Evolutionary conservation across 2,797 vertebrate genomes (phyloP).

Genomic region (Simalia tracyae): DNA sequence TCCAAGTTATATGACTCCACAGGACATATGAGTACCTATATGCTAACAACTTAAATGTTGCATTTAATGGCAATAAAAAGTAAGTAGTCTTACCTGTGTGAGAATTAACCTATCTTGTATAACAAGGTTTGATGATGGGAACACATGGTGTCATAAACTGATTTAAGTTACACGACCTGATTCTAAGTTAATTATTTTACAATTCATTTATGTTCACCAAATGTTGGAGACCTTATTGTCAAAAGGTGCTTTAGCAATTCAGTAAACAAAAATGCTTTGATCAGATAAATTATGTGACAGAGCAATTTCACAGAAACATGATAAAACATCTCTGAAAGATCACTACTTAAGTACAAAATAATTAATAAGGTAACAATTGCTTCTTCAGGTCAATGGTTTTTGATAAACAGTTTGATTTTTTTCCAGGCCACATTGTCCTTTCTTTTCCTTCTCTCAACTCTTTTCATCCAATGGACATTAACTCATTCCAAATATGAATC

Average conservation of each 20-base stretch:
- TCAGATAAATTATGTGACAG: slow-evolving; percentile 61
- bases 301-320: slow-evolving; percentile 41
- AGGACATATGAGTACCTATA: slow-evolving; percentile 50
- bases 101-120: slow-evolving; percentile 14
- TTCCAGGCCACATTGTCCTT: slow-evolving; percentile 26
- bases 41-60: slow-evolving; percentile 25
- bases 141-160: slow-evolving; percentile 53
- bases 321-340: slow-evolving; percentile 49
- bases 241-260: slow-evolving; percentile 57
- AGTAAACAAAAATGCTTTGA: slow-evolving; percentile 72
- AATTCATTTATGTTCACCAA: slow-evolving; percentile 63
- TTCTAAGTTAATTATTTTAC: slow-evolving; percentile 69
- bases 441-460: slow-evolving; percentile 5
- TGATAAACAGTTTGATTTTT: slow-evolving; percentile 38
- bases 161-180: slow-evolving; percentile 49
- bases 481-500: slow-evolving; percentile 28
- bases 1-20: slow-evolving; percentile 56
- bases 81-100: slow-evolving; percentile 33
- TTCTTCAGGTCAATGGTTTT: slow-evolving; percentile 37
- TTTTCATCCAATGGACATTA: slow-evolving; percentile 1
- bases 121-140: slow-evolving; percentile 38
- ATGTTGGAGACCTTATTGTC: slow-evolving; percentile 53
- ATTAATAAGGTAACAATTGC: slow-evolving; percentile 30
- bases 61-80: slow-evolving; percentile 54
- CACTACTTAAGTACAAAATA: slow-evolving; percentile 46